Evolutionary conservation across 2,113 vertebrate species (phyloP), one percentile per base, ranked within the genome.

Genomic region (Scopus umbretta): DNA sequence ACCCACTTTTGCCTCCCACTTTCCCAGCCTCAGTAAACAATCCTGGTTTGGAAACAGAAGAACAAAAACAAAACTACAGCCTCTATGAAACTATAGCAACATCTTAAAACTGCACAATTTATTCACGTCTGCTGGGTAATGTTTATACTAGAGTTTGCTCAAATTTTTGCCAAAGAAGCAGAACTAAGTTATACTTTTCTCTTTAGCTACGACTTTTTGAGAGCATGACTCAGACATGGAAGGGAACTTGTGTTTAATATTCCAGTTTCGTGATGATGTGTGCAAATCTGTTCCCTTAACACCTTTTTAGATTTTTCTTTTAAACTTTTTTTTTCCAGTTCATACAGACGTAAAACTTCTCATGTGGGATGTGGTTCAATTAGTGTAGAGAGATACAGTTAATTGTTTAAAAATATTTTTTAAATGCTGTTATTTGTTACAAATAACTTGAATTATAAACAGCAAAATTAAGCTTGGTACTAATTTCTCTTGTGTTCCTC

Each of bases 401-500:
- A 91, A 87, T 82, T 92, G 52, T 87, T 79, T 19, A 89, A 94
- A 94, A 94, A 71, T 74, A 72, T 25, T 88, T 90, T 81, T 26
- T 2, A 94, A 93, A 66, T 76, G 27, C 14, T 42, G 22, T 56
- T 94, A 89, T 94, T 94, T 96, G 83, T 94, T 89, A 84, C 86
- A 81, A 92, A 90, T 93, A 94, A 90, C 70, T 94, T 94, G 73
- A 92, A 94, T 87, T 89, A 89, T 85, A 84, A 94, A 91, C 73
- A 95, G 70, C 53, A 89, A 97, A 96, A 89, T 96, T 72, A 95
- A 94, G 86, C 91, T 85, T 70, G 84, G 52, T 97, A 29, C 80
- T 89, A 91, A 92, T 96, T 96, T 95, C 73, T 96, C 86, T 91
- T 89, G 73, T 89, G 86, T 95, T 96, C 92, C 91, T 97, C 96